These are phyloP conservation scores for Patella vulgata DNA, from an alignment of 1,140 invertebrate species.

Conservation along the genomic window DNA sequence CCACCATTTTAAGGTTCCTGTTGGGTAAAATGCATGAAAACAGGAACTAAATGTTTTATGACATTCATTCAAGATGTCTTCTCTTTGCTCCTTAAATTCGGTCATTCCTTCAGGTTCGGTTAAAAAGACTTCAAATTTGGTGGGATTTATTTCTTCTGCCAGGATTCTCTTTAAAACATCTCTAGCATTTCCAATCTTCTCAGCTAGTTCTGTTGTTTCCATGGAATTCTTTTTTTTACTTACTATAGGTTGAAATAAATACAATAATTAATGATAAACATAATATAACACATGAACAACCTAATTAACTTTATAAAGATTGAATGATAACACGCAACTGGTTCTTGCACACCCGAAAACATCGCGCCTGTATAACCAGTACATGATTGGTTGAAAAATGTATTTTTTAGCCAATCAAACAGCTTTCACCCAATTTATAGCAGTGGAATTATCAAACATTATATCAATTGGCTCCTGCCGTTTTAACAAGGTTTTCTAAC, in stretches of 20 bases:
- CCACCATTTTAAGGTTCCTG: conserved; percentile 90
- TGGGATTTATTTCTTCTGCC: conserved; percentile 71
- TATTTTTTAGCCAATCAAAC: too few relatives aligned
- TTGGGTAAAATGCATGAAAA: conserved; percentile 96
- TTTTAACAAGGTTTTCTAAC: too few relatives aligned
- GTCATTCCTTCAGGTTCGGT: conserved; percentile 35
- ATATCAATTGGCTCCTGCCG: too few relatives aligned
- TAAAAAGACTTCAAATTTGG: conserved; percentile 48
- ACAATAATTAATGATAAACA: background rate
- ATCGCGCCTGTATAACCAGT: too few relatives aligned
- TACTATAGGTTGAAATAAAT: conserved; percentile 33
- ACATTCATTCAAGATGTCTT: conserved; percentile 84
- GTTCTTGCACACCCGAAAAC: conserved; percentile 5
- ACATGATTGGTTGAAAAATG: too few relatives aligned
- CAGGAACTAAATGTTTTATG: conserved; percentile 90
- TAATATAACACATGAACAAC: background rate
- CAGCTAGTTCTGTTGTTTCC: conserved; percentile 73
- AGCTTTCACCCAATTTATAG: too few relatives aligned
- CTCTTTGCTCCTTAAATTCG: conserved; percentile 45
- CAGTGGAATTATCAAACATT: too few relatives aligned
- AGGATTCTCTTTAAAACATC: conserved; percentile 85
- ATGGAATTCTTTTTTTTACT: conserved; percentile 45
- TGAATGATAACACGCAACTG: background rate
- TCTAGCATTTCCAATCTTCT: conserved; percentile 86
- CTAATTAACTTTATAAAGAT: background rate